A percentile compares a stretch with the other conserved stretches of the same genome.
Conservation (phyloP, 2,888 invertebrate genomes). For the Ceraclea dissimilis region DNA sequence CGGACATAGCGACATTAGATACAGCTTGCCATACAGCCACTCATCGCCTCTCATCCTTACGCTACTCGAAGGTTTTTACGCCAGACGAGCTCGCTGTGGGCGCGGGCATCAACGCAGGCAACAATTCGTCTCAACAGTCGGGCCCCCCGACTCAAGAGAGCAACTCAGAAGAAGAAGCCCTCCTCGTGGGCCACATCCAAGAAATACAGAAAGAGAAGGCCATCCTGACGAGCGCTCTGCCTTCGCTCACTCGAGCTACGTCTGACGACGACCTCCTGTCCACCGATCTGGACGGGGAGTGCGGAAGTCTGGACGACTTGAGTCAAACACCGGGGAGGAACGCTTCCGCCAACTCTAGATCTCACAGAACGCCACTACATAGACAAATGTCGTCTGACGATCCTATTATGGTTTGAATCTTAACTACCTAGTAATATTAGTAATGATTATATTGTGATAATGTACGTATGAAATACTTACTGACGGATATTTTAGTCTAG, state of each 20-base stretch:
- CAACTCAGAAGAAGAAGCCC: constrained; percentile 56
- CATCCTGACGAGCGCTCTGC: constrained; percentile 69
- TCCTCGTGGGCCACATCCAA: constrained; percentile 69
- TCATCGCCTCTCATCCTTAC: constrained; percentile 67
- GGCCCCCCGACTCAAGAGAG: constrained; percentile 30
- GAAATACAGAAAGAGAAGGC: constrained; percentile 79
- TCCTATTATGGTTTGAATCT: constrained; percentile 42
- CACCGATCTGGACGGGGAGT: constrained; percentile 67
- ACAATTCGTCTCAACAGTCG: constrained; percentile 30
- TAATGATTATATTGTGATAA: too few species aligned
- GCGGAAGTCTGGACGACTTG: constrained; percentile 57
- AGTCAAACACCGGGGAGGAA: constrained; percentile 32
- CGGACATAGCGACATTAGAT: constrained; percentile 86
- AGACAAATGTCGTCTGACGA: constrained; percentile 47
- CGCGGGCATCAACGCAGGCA: constrained; percentile 28
- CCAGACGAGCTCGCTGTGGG: constrained; percentile 33
- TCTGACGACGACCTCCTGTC: constrained; percentile 82
- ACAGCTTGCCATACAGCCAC: constrained; percentile 80
- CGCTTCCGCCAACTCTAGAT: constrained; percentile 32
- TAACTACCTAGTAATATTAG: too few species aligned
- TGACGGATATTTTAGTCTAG: too few species aligned
- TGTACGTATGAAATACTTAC: too few species aligned
- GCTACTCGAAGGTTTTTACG: constrained; percentile 64
- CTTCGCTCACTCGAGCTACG: constrained; percentile 72
- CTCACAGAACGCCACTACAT: constrained; percentile 39